Conservation (phyloP, 2,113 vertebrate species). For the Nasalis larvatus region DNA sequence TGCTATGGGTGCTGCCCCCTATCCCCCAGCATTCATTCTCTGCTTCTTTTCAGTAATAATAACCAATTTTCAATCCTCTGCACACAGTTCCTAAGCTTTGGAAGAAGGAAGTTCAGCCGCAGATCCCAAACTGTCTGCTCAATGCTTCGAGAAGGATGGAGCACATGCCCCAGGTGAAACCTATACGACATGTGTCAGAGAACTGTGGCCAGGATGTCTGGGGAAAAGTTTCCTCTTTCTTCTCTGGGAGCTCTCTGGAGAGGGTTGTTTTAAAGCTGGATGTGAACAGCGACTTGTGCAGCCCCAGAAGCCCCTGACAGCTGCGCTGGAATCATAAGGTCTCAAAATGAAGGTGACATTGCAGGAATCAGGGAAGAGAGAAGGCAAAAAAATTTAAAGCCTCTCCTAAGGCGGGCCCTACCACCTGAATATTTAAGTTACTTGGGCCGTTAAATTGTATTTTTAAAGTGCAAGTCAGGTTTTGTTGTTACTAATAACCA, state of each 20-base stretch:
- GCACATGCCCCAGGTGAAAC: neutral
- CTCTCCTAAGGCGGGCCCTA: neutral
- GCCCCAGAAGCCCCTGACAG: neutral
- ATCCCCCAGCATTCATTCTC: neutral
- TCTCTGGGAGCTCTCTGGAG: neutral
- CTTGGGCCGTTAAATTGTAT: constrained; percentile 9
- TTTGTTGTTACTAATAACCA: neutral
- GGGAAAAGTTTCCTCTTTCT: neutral
- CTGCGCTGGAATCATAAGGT: fast-evolving
- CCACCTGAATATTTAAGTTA: constrained; percentile 3
- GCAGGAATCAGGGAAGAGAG: neutral
- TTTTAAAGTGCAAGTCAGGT: constrained; percentile 13
- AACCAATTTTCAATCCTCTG: neutral
- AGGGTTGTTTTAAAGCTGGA: neutral
- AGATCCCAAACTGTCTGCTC: no score
- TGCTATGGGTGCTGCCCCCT: neutral
- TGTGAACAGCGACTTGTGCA: neutral
- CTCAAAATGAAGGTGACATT: neutral
- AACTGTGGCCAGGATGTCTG: neutral
- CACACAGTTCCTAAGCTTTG: neutral
- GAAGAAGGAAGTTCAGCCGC: neutral
- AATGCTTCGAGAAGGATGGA: neutral
- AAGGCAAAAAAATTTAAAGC: neutral
- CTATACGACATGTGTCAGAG: neutral
- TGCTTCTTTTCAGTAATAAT: neutral